Conservation (phyloP, 1,140 invertebrate genomes). For the Temnothorax curvispinosus region DNA sequence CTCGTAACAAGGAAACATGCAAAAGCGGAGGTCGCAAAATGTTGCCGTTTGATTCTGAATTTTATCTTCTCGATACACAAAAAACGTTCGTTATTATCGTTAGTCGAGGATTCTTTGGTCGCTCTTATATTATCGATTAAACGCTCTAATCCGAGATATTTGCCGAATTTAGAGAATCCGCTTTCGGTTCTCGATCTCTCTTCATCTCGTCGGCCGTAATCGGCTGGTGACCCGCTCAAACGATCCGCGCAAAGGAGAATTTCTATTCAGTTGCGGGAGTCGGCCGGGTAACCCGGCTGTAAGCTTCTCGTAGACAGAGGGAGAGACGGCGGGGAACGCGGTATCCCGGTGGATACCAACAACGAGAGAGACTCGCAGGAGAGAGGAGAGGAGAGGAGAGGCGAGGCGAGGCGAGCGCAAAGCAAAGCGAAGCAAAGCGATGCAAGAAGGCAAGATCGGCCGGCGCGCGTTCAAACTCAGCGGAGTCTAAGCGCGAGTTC, state of each 20-base stretch:
- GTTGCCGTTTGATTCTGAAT: not conserved
- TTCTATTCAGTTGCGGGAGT: conserved; percentile 52
- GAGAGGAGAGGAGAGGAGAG: conserved; percentile 60
- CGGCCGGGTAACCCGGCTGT: conserved; percentile 38
- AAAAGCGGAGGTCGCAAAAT: not conserved
- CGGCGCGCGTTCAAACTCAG: conserved; percentile 81
- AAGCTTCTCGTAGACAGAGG: conserved; percentile 58
- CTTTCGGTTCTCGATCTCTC: conserved; percentile 6
- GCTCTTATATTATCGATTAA: not conserved
- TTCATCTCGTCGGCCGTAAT: conserved; percentile 24
- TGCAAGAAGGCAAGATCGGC: conserved; percentile 80
- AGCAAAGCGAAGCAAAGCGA: conserved; percentile 67
- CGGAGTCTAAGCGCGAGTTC: conserved; percentile 86
- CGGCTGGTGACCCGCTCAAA: conserved; percentile 7
- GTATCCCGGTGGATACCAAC: conserved; percentile 41
- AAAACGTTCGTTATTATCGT: not conserved
- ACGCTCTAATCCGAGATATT: not conserved
- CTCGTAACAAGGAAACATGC: not conserved
- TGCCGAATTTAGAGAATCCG: not conserved
- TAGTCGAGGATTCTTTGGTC: not conserved
- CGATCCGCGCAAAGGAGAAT: conserved; percentile 45
- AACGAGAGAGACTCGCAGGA: conserved; percentile 57
- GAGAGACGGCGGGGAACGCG: conserved; percentile 62
- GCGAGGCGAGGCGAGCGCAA: conserved; percentile 58
- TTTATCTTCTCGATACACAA: not conserved